Conservation (phyloP, 2,888 invertebrate species). For the Lamproptera curius region DNA sequence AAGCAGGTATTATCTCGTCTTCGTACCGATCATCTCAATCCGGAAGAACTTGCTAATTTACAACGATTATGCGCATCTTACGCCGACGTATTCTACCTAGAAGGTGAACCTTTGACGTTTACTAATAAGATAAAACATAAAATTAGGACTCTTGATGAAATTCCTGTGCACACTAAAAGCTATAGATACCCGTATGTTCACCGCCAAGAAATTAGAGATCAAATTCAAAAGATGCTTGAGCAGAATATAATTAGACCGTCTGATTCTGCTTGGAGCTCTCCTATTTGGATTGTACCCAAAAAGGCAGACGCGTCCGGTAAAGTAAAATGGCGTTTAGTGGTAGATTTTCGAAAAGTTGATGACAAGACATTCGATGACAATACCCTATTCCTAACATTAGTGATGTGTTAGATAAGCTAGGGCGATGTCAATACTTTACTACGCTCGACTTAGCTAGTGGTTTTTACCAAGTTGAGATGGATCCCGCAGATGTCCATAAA, state of each 20-base stretch:
- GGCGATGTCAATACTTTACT: background rate
- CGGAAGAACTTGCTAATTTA: conserved; percentile 13
- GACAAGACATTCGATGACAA: background rate
- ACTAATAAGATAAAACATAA: background rate
- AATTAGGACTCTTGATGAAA: conserved; percentile 1
- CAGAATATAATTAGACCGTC: conserved; percentile 34
- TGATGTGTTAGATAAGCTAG: background rate
- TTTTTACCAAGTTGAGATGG: background rate
- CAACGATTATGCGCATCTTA: background rate
- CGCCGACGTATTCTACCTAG: background rate
- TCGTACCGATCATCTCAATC: conserved; percentile 7
- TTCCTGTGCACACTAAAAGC: conserved; percentile 25
- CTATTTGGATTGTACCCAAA: conserved; percentile 39
- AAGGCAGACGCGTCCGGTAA: conserved; percentile 32
- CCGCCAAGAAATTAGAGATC: conserved; percentile 23
- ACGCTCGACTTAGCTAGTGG: background rate
- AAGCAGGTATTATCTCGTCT: conserved; percentile 18
- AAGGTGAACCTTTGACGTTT: background rate
- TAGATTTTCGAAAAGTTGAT: conserved; percentile 30
- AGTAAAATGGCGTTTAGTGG: conserved; percentile 26
- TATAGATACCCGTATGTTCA: conserved; percentile 26
- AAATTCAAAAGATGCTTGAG: too few species aligned
- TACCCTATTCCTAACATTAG: background rate
- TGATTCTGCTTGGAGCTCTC: conserved; percentile 35
- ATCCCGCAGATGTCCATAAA: background rate